These are phyloP conservation scores for Muntiacus muntjak DNA, from an alignment of 2,113 vertebrate genomes.

Conservation along the genomic window DNA sequence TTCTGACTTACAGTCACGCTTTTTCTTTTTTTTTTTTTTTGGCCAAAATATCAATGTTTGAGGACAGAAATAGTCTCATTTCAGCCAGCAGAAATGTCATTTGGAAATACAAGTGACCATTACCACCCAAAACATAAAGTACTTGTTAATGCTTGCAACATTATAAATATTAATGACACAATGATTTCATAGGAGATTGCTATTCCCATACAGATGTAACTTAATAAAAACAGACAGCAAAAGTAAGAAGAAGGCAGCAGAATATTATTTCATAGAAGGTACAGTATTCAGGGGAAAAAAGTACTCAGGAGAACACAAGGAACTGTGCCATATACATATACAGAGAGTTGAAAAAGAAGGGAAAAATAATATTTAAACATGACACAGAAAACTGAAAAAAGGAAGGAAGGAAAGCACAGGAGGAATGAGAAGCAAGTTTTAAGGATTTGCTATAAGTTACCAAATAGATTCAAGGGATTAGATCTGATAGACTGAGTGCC, in stretches of 20 bases:
- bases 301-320: not conserved
- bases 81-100: constrained; percentile 8
- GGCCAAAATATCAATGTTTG: not conserved
- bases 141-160: not conserved
- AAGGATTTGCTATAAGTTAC: not conserved
- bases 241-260: not conserved
- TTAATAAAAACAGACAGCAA: not conserved
- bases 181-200: not conserved
- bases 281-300: not conserved
- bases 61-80: constrained; percentile 16
- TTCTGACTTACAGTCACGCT: not conserved
- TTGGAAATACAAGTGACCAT: not conserved
- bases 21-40: not conserved
- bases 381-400: not conserved
- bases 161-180: not conserved
- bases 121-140: not conserved
- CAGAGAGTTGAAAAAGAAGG: not conserved
- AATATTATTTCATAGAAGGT: not conserved
- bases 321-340: rapidly evolving
- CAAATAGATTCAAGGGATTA: not conserved
- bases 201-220: not conserved
- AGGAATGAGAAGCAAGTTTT: not conserved
- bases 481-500: not conserved
- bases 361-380: not conserved
- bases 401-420: not conserved